phyloP scores from a whole-genome alignment of 2,797 vertebrate genomes.

The Phylloscopus collybita region DNA sequence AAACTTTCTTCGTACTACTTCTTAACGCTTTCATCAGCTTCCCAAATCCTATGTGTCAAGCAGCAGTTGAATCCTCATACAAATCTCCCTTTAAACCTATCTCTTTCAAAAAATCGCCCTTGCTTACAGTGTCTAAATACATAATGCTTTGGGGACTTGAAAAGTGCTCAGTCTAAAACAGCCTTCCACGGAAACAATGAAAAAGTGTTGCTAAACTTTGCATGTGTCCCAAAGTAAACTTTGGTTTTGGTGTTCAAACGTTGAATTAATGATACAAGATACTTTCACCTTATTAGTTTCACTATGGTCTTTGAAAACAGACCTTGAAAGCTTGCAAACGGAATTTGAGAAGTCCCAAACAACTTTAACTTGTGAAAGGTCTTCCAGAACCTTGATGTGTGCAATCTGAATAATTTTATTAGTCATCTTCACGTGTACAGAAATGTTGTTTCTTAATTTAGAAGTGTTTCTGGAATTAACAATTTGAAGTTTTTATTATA shows the following conservation, averaged over 20 bases:
- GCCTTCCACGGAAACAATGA: background rate
- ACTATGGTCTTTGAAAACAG: background rate
- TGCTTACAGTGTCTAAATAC: conserved; percentile 17
- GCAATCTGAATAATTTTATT: background rate
- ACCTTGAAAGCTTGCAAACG: background rate
- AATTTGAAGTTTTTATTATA: background rate
- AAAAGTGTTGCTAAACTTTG: background rate
- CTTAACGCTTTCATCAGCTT: conserved; percentile 56
- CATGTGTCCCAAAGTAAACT: background rate
- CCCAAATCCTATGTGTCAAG: conserved; percentile 57
- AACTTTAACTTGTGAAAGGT: background rate
- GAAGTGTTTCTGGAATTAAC: background rate
- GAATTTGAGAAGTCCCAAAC: background rate
- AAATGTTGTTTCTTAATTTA: background rate
- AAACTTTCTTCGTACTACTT: conserved; percentile 4
- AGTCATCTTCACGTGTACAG: background rate
- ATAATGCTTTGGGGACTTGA: background rate
- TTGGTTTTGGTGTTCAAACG: background rate
- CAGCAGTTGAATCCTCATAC: conserved; percentile 39
- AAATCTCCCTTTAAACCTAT: conserved; percentile 62
- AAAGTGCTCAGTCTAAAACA: background rate
- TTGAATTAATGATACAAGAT: background rate
- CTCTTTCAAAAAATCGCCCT: conserved; percentile 17
- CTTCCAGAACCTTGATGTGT: background rate
- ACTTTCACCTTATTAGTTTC: background rate